These are phyloP conservation scores for Todiramphus saurophagus DNA, from an alignment of 2,113 vertebrate genomes.

Conservation along the genomic window DNA sequence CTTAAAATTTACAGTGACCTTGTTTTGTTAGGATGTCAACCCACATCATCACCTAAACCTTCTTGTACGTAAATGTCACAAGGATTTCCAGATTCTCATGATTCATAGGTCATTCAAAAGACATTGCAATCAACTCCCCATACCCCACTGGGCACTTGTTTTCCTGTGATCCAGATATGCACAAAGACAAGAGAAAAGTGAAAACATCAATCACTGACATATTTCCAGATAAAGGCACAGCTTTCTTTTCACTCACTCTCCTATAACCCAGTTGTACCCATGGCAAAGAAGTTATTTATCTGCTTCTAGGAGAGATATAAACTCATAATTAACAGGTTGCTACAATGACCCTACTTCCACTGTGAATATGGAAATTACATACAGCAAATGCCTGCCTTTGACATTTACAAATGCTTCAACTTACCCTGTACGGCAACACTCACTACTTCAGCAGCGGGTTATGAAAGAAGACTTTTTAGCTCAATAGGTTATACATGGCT, in stretches of 20 bases:
- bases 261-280: not conserved
- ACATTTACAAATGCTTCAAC: constrained; percentile 36
- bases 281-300: not conserved
- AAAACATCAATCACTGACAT: constrained; percentile 18
- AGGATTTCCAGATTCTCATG: not conserved
- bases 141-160: not conserved
- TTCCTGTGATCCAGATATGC: not conserved
- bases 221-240: not conserved
- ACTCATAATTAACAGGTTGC: constrained; percentile 24
- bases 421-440: not conserved
- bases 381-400: not conserved
- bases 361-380: not conserved
- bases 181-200: not conserved
- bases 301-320: not conserved
- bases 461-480: not conserved
- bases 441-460: not conserved
- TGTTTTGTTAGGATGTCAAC: not conserved
- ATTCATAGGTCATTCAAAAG: constrained; percentile 11
- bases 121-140: not conserved
- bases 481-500: not conserved
- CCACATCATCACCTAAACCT: not conserved
- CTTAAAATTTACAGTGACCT: not conserved
- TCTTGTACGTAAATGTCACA: not conserved
- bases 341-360: not conserved
- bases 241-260: not conserved